Percentiles rank a stretch among this genome's conserved stretches.
Evolutionary conservation across 2,888 invertebrate species (phyloP).

Genomic region (Cyaniris semiargus): DNA sequence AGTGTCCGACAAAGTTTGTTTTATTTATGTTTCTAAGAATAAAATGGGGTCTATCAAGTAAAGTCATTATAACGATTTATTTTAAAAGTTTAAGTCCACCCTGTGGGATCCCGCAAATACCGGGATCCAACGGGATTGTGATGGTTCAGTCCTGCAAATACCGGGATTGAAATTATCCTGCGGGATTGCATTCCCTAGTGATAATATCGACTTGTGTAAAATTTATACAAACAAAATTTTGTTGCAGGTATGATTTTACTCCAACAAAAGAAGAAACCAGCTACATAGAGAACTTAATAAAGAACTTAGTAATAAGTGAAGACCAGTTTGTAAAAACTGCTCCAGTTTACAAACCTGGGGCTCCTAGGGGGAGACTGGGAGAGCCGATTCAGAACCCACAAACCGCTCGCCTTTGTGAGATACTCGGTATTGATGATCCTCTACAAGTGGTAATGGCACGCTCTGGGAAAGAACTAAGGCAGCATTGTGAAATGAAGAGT

Average conservation of each 20-base stretch:
- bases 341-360: slow-evolving; percentile 77
- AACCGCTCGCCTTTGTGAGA: slow-evolving; percentile 84
- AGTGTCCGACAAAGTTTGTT: too few relatives aligned
- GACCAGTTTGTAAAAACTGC: slow-evolving; percentile 89
- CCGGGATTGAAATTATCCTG: too few relatives aligned
- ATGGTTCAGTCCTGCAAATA: too few relatives aligned
- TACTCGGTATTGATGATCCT: slow-evolving; percentile 90
- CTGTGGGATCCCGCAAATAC: too few relatives aligned
- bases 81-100: too few relatives aligned
- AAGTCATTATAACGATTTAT: too few relatives aligned
- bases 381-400: slow-evolving; percentile 84
- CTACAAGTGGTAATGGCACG: slow-evolving; percentile 81
- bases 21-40: too few relatives aligned
- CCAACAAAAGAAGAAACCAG: slow-evolving; percentile 88
- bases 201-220: too few relatives aligned
- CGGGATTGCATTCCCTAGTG: too few relatives aligned
- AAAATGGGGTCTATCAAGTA: too few relatives aligned
- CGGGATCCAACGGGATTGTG: too few relatives aligned
- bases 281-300: slow-evolving; percentile 82
- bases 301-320: slow-evolving; percentile 84
- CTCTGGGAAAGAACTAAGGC: slow-evolving; percentile 66
- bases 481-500: slow-evolving; percentile 40
- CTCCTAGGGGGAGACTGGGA: slow-evolving; percentile 62
- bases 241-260: slow-evolving; percentile 84
- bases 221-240: not conserved